phyloP scores from a whole-genome alignment of 2,888 invertebrate genomes.

The Priapulus caudatus region DNA sequence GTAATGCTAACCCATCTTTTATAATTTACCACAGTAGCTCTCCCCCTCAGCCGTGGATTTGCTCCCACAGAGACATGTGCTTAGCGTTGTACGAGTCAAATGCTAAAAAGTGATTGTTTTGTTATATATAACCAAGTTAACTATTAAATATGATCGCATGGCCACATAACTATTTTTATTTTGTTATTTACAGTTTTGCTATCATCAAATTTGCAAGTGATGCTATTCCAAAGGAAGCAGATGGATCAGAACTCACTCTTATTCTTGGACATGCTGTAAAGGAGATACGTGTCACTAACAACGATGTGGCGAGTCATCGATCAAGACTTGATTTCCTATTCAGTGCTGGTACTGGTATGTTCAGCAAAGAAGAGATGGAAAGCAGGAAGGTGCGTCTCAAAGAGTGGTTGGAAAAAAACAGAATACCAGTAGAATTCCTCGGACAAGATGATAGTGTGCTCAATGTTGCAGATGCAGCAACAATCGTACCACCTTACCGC shows the following conservation, averaged over 20 bases:
- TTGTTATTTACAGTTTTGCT: no score
- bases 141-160: no score
- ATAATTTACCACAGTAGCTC: no score
- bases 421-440: background rate
- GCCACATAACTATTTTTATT: no score
- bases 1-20: no score
- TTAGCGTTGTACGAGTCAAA: no score
- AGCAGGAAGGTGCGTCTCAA: background rate
- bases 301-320: background rate
- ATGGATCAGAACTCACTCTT: background rate
- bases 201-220: no score
- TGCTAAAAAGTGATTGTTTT: no score
- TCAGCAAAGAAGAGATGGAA: background rate
- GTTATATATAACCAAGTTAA: no score
- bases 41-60: no score
- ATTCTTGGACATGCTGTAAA: slow-evolving; percentile 3
- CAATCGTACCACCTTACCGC: background rate
- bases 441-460: background rate
- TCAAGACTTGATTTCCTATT: background rate
- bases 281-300: background rate
- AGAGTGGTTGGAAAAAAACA: background rate
- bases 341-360: background rate
- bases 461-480: background rate
- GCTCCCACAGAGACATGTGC: no score
- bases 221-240: background rate